Conservation (phyloP, 2,888 invertebrate species). For the Sylvicola fuscatus region DNA sequence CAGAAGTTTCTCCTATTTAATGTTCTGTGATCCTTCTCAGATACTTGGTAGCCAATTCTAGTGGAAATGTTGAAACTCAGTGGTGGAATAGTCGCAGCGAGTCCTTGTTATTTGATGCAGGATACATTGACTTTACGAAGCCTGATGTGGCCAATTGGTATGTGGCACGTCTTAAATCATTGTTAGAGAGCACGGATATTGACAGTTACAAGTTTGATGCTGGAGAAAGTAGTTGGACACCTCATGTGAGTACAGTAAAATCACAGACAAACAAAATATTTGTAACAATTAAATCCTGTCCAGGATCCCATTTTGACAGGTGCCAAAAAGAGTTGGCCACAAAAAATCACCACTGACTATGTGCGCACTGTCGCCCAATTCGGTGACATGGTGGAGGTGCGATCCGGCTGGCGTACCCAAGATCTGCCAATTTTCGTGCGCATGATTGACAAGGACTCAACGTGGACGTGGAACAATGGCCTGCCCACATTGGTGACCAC, state of each 20-base stretch:
- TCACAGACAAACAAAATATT: slow-evolving; percentile 1
- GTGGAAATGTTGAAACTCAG: slow-evolving; percentile 21
- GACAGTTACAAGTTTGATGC: slow-evolving; percentile 64
- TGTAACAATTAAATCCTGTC: slow-evolving; percentile 13
- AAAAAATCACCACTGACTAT: slow-evolving; percentile 28
- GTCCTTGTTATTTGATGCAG: too few species aligned
- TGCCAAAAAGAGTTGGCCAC: slow-evolving; percentile 24
- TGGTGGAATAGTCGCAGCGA: slow-evolving; percentile 28
- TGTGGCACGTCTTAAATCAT: slow-evolving; percentile 21
- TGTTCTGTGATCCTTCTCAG: too few species aligned
- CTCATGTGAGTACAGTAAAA: slow-evolving; percentile 18
- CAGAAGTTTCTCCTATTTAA: too few species aligned
- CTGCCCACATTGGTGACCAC: slow-evolving; percentile 44
- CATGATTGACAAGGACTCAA: slow-evolving; percentile 52
- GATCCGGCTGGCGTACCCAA: slow-evolving; percentile 42
- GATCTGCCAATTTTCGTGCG: slow-evolving; percentile 43
- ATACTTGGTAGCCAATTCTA: slow-evolving; percentile 25
- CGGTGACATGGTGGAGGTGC: slow-evolving; percentile 40
- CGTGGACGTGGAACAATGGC: slow-evolving; percentile 42
- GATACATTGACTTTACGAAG: slow-evolving; percentile 49
- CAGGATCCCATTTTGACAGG: slow-evolving; percentile 34
- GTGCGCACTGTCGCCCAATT: slow-evolving; percentile 30
- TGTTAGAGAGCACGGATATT: slow-evolving; percentile 40
- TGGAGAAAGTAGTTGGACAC: slow-evolving; percentile 44
- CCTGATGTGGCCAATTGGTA: slow-evolving; percentile 35